Conservation (phyloP, 1,140 invertebrate species). For the Drosophila littoralis region DNA sequence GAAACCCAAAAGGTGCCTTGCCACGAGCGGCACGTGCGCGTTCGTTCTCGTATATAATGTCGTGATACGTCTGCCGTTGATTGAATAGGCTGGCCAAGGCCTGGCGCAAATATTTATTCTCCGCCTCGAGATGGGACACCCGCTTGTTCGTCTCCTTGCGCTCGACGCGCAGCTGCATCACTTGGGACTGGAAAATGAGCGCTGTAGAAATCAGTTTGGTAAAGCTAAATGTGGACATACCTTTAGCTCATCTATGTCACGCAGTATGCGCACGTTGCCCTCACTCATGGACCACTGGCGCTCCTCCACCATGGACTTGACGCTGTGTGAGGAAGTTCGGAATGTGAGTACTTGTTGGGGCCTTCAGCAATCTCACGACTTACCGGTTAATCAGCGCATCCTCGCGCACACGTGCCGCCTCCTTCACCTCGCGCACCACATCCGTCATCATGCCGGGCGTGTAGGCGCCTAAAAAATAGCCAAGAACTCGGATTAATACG, state of each 20-base stretch:
- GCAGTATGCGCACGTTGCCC: slow-evolving; percentile 83
- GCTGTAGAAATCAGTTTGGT: neutral
- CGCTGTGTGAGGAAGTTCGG: slow-evolving; percentile 46
- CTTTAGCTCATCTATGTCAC: slow-evolving; percentile 84
- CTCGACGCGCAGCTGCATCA: slow-evolving; percentile 74
- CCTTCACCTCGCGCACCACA: slow-evolving; percentile 90
- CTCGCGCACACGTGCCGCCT: slow-evolving; percentile 89
- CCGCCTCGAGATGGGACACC: slow-evolving; percentile 74
- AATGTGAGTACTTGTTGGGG: neutral
- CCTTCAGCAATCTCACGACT: neutral
- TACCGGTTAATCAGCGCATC: slow-evolving; percentile 87
- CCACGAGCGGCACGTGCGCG: slow-evolving; percentile 52
- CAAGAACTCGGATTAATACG: neutral
- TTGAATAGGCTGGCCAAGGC: slow-evolving; percentile 69
- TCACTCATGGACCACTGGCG: slow-evolving; percentile 85
- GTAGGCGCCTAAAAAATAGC: slow-evolving; percentile 85
- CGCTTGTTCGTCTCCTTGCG: slow-evolving; percentile 79
- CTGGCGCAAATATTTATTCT: slow-evolving; percentile 80
- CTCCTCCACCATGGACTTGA: slow-evolving; percentile 87
- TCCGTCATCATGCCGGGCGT: slow-evolving; percentile 90
- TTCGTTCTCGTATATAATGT: slow-evolving; percentile 83
- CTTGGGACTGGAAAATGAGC: slow-evolving; percentile 51
- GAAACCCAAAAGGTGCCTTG: slow-evolving; percentile 59
- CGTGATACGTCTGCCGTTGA: slow-evolving; percentile 65
- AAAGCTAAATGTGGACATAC: slow-evolving; percentile 29